These are phyloP conservation scores for Drosophila melanogaster DNA, from an alignment of 1,140 invertebrate genomes.

Conservation along the genomic window DNA sequence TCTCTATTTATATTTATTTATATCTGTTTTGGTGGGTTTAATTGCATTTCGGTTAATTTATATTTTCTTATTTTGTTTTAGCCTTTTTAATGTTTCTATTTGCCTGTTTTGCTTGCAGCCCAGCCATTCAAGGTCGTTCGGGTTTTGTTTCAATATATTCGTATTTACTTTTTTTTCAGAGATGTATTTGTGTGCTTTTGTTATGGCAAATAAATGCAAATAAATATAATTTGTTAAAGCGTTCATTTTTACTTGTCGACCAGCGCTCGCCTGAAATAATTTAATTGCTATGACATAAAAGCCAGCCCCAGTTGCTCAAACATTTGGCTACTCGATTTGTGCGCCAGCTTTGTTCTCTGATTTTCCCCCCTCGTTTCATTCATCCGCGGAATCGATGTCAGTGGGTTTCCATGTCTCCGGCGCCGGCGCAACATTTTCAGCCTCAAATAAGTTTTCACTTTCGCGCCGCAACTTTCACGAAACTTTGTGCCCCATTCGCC, in stretches of 20 bases:
- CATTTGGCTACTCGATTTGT: conserved; percentile 22
- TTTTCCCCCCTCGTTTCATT: conserved; percentile 10
- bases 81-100: conserved; percentile 32
- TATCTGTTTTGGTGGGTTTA: conserved; percentile 47
- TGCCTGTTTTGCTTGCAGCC: conserved; percentile 29
- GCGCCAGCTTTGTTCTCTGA: conserved; percentile 31
- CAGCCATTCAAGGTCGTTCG: conserved; percentile 42
- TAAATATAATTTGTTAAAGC: conserved; percentile 59
- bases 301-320: conserved; percentile 50
- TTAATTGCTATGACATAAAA: conserved; percentile 60
- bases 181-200: conserved; percentile 32
- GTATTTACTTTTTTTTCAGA: conserved; percentile 5
- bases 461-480: conserved; percentile 67
- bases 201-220: conserved; percentile 63
- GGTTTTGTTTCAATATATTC: conserved; percentile 40
- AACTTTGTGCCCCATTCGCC: conserved; percentile 1
- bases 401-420: conserved; percentile 55
- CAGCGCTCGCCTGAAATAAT: conserved; percentile 44
- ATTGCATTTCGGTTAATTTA: conserved; percentile 44
- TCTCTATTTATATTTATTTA: conserved; percentile 55
- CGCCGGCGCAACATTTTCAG: conserved; percentile 54
- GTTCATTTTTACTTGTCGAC: conserved; percentile 38
- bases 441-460: conserved; percentile 66
- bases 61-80: conserved; percentile 37
- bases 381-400: conserved; percentile 59